Conservation (phyloP, 1,140 invertebrate species). For the Dendroctonus ponderosae region DNA sequence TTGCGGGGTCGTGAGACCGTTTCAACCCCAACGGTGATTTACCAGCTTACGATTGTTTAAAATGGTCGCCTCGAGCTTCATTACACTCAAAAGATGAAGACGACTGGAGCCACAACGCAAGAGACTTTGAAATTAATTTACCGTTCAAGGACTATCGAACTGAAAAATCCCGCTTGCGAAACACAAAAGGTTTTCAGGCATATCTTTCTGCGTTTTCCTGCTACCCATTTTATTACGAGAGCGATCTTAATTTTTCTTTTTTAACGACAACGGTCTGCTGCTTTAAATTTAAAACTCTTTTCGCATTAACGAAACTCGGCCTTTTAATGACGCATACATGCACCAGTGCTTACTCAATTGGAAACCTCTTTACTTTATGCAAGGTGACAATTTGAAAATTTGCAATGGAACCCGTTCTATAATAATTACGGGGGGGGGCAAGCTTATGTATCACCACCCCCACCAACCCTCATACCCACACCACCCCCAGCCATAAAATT, state of each 20-base stretch:
- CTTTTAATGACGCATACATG: no score
- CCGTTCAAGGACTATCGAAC: conserved; percentile 33
- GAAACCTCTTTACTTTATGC: no score
- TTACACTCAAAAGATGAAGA: conserved; percentile 32
- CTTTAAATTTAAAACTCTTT: no score
- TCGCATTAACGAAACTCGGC: no score
- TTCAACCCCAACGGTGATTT: conserved; percentile 15
- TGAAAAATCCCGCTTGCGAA: conserved; percentile 28
- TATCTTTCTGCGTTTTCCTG: conserved; percentile 11
- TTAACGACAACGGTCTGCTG: no score
- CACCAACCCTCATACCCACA: no score
- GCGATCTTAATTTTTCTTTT: neutral
- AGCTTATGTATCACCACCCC: no score
- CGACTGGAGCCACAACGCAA: conserved; percentile 17
- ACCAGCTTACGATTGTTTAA: conserved; percentile 32
- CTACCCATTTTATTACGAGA: conserved; percentile 9
- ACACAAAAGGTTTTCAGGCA: conserved; percentile 23
- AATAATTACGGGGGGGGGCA: no score
- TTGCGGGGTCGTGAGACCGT: conserved; percentile 5
- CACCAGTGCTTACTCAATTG: no score
- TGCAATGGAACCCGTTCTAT: no score
- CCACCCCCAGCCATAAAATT: no score
- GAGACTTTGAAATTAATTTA: conserved; percentile 32
- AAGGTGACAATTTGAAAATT: no score
- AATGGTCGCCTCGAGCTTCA: conserved; percentile 31